Percentiles rank a stretch among this genome's conserved stretches.
These are phyloP conservation scores for Hippocampus comes DNA, from an alignment of 2,113 vertebrate genomes.

Conservation along the genomic window DNA sequence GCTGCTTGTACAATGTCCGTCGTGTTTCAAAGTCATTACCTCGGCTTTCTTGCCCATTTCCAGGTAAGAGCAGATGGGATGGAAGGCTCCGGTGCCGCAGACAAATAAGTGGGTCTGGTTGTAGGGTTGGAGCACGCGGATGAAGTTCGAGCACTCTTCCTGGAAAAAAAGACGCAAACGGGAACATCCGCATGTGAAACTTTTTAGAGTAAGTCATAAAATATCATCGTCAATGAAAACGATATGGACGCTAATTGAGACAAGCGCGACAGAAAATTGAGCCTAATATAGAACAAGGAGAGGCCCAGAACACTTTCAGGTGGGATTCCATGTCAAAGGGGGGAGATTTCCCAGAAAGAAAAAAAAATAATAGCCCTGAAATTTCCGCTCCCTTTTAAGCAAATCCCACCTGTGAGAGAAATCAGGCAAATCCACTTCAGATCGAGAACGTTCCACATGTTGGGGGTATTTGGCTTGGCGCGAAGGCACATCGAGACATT, in stretches of 20 bases:
- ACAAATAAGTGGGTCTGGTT: slow-evolving; percentile 95
- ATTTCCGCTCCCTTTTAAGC: slow-evolving; percentile 31
- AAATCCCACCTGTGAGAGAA: slow-evolving; percentile 62
- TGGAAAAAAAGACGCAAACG: slow-evolving; percentile 56
- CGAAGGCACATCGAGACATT: slow-evolving; percentile 31
- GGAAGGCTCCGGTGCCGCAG: slow-evolving; percentile 96
- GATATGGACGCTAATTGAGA: slow-evolving; percentile 13
- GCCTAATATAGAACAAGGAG: slow-evolving; percentile 17
- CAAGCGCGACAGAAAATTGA: slow-evolving; percentile 16
- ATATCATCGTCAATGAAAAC: slow-evolving; percentile 32
- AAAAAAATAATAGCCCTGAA: slow-evolving; percentile 18
- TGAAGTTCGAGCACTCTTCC: slow-evolving; percentile 97
- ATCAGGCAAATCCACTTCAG: slow-evolving; percentile 39
- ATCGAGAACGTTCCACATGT: slow-evolving; percentile 58
- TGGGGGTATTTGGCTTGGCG: slow-evolving; percentile 58
- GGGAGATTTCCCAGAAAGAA: slow-evolving; percentile 45
- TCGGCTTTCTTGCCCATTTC: slow-evolving; percentile 92
- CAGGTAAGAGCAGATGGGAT: slow-evolving; percentile 92
- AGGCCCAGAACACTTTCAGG: slow-evolving; percentile 23
- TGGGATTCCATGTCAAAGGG: slow-evolving; percentile 25
- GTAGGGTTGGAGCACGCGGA: slow-evolving; percentile 89
- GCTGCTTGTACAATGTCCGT: neutral
- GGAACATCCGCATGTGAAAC: neutral
- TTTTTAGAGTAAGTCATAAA: slow-evolving; percentile 3
- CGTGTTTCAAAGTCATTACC: slow-evolving; percentile 70